Evolutionary conservation across 2,888 invertebrate species (phyloP), one percentile per base, ranked within the genome.

Genomic region (Chaitophorus viminalis): DNA sequence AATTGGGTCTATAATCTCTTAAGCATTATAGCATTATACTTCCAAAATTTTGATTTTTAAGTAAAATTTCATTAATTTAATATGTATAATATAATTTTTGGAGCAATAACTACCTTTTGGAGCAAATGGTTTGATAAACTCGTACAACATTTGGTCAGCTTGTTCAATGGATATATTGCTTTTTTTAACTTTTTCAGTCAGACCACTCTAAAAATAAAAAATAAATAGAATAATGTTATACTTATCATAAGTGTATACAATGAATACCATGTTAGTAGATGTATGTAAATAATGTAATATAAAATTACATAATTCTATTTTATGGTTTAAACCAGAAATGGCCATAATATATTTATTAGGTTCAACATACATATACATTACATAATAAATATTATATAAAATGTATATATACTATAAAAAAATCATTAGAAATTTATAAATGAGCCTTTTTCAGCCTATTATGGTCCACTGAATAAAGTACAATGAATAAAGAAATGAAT

Each of bases 61-160:
- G 31, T 39, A 1, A 70, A n/a, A n/a, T n/a, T 70, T 60, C 4
- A 18, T 74, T 39, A 21, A 17, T 9, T 36, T 21, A 25, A 74
- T 17, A 6, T 25, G 46, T 46, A 39, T 3, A 46, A 18, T 77
- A 36, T n/a, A 17, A 4, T 60, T 39, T n/a, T n/a, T n/a, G n/a
- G 11, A 14, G 2, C 14, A 87, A n/a, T n/a, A 89, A 74, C 88
- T 89, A 91, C 91, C 90, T 89, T 89, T 81, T 9, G 92, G 89
- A 54, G 90, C 88, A 91, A 95, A 93, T 83, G 92, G 90, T 89
- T 93, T 92, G 0, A 99, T 91, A 91, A 97, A 98, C 0, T 94
- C 90, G n/a, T 97, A 90, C 39, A 98, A 90, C 90, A 93, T 91
- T 21, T 92, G 91, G 91, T 98, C 97, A 0, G 96, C 98, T 89